A percentile compares a stretch with the other conserved stretches of the same genome.
Conservation (phyloP, 2,888 invertebrate species). For the Dolichopus griseipennis region DNA sequence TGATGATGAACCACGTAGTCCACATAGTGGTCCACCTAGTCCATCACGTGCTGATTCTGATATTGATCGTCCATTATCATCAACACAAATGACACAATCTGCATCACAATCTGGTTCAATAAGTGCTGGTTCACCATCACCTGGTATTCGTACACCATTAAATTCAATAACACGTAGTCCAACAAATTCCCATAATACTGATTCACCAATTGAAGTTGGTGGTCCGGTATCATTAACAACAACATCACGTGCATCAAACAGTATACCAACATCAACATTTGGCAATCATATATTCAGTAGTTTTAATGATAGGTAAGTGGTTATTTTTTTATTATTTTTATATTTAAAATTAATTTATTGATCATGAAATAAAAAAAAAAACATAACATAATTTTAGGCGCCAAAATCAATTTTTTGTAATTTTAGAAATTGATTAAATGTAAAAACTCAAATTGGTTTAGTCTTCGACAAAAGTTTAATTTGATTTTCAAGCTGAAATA, state of each 20-base stretch:
- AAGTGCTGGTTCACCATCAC: conserved; percentile 44
- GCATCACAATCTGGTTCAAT: conserved; percentile 46
- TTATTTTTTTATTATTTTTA: conserved; percentile 11
- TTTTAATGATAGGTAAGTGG: conserved; percentile 49
- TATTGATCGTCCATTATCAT: conserved; percentile 41
- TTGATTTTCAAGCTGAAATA: too few relatives aligned
- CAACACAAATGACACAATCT: conserved; percentile 40
- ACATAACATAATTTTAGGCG: too few relatives aligned
- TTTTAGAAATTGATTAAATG: too few relatives aligned
- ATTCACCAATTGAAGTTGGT: conserved; percentile 49
- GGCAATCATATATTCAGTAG: conserved; percentile 58
- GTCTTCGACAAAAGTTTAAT: too few relatives aligned
- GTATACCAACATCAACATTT: conserved; percentile 49
- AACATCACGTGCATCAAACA: conserved; percentile 29
- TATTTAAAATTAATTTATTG: too few relatives aligned
- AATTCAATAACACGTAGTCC: conserved; percentile 47
- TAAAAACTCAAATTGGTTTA: too few relatives aligned
- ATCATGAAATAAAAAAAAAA: too few relatives aligned
- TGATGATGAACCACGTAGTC: conserved; percentile 39
- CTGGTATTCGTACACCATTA: conserved; percentile 38
- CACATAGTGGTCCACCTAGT: conserved; percentile 34
- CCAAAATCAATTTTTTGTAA: too few relatives aligned
- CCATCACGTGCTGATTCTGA: conserved; percentile 41
- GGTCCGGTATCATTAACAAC: conserved; percentile 41
- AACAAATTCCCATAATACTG: conserved; percentile 50